Percentiles rank a stretch among this genome's conserved stretches.
Evolutionary conservation across 2,888 invertebrate species (phyloP).

Genomic region (Hoplodrina ambigua): DNA sequence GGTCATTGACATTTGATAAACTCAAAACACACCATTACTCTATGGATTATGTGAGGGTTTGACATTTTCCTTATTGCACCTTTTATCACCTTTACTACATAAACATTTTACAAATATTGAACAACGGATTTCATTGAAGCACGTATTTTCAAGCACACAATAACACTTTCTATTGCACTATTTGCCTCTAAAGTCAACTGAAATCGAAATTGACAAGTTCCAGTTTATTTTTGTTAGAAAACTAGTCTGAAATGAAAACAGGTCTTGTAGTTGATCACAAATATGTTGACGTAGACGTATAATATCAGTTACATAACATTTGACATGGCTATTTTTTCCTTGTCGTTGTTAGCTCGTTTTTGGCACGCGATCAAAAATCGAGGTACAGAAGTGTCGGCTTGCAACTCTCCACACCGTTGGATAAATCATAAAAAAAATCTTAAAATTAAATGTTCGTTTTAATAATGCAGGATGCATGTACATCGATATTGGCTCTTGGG

Average conservation of each 20-base stretch:
- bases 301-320: conserved; percentile 77
- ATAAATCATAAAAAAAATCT: conserved; percentile 56
- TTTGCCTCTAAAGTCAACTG: conserved; percentile 16
- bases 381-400: conserved; percentile 71
- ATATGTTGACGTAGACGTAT: conserved; percentile 69
- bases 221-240: conserved; percentile 44
- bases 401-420: conserved; percentile 60
- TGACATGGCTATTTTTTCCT: conserved; percentile 88
- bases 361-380: conserved; percentile 84
- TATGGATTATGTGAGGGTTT: conserved; percentile 16
- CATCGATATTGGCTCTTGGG: conserved; percentile 37
- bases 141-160: conserved; percentile 12
- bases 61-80: conserved; percentile 27
- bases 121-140: background rate
- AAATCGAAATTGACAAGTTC: conserved; percentile 28
- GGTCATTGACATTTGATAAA: conserved; percentile 82
- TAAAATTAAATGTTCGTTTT: conserved; percentile 29
- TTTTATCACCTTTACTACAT: conserved; percentile 11
- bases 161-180: conserved; percentile 24
- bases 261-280: conserved; percentile 54
- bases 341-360: conserved; percentile 81
- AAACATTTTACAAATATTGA: conserved; percentile 10
- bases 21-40: conserved; percentile 54
- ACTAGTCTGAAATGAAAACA: conserved; percentile 36
- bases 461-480: conserved; percentile 27